A percentile compares a stretch with the other conserved stretches of the same genome.
These are phyloP conservation scores for Lasioglossum lativentre DNA, from an alignment of 2,888 invertebrate genomes.

Conservation along the genomic window DNA sequence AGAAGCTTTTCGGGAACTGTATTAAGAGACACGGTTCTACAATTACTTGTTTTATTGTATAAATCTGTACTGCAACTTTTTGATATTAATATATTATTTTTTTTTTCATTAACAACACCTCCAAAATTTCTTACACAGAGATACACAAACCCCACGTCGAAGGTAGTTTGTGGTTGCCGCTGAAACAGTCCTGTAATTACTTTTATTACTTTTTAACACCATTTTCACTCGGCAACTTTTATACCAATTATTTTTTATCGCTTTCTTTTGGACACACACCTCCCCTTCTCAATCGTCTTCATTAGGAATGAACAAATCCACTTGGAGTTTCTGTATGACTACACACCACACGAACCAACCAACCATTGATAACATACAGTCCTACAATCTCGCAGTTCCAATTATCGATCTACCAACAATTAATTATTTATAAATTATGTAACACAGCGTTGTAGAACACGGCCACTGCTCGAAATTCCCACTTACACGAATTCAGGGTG, in stretches of 20 bases:
- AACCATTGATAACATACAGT: not conserved
- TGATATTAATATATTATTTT: not conserved
- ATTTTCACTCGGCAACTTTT: not conserved
- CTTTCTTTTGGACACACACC: too few relatives aligned
- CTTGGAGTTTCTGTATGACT: not conserved
- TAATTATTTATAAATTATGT: constrained; percentile 4
- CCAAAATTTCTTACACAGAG: too few relatives aligned
- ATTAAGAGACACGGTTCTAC: not conserved
- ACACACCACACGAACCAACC: not conserved
- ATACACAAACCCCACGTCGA: too few relatives aligned
- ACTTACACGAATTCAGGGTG: not conserved
- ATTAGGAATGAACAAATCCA: not conserved
- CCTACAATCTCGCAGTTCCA: not conserved
- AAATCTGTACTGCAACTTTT: not conserved
- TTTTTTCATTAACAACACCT: too few relatives aligned
- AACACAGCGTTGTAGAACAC: not conserved
- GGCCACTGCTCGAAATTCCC: not conserved
- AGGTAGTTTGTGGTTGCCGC: too few relatives aligned
- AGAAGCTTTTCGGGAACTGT: not conserved
- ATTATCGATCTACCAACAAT: not conserved
- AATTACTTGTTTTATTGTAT: not conserved
- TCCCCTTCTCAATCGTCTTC: not conserved
- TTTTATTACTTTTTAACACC: not conserved
- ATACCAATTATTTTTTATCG: too few relatives aligned
- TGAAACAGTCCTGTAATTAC: not conserved